A percentile compares a stretch with the other conserved stretches of the same genome.
Conservation (phyloP, 2,113 vertebrate species). For the Perccottus glenii region DNA sequence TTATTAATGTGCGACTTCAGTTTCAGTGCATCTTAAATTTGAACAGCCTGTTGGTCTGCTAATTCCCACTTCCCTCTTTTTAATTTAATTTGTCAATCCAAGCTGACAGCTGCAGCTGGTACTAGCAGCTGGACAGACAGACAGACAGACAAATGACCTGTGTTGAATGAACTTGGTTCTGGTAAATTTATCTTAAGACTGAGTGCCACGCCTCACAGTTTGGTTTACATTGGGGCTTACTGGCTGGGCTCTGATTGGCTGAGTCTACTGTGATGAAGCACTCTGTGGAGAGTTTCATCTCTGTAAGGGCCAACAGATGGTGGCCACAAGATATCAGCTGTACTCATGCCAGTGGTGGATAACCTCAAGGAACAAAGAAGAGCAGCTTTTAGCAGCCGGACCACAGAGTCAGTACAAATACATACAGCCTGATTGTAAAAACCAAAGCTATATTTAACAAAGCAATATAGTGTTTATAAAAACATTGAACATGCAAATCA, state of each 20-base stretch:
- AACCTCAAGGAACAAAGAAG: constrained; percentile 60
- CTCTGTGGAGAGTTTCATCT: constrained; percentile 49
- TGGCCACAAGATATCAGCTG: constrained; percentile 48
- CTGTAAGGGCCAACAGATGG: constrained; percentile 52
- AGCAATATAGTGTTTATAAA: not conserved
- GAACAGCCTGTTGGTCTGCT: not conserved
- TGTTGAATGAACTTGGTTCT: constrained; percentile 23
- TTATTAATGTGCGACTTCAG: not conserved
- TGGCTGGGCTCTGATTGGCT: constrained; percentile 37
- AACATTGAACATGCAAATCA: constrained; percentile 47
- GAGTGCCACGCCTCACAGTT: constrained; percentile 37
- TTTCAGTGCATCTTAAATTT: not conserved
- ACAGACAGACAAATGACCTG: constrained; percentile 52
- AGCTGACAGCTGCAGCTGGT: constrained; percentile 54
- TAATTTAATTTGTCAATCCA: constrained; percentile 28
- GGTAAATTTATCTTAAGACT: constrained; percentile 46
- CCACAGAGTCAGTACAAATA: constrained; percentile 34
- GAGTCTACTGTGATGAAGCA: constrained; percentile 26
- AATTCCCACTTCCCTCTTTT: constrained; percentile 1
- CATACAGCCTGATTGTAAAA: constrained; percentile 1
- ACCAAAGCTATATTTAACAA: constrained; percentile 46
- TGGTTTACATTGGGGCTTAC: constrained; percentile 39
- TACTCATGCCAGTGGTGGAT: constrained; percentile 30
- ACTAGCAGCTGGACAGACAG: constrained; percentile 51
- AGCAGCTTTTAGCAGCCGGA: constrained; percentile 41